Conservation (phyloP, 2,888 invertebrate species). For the Coenonympha glycerion region DNA sequence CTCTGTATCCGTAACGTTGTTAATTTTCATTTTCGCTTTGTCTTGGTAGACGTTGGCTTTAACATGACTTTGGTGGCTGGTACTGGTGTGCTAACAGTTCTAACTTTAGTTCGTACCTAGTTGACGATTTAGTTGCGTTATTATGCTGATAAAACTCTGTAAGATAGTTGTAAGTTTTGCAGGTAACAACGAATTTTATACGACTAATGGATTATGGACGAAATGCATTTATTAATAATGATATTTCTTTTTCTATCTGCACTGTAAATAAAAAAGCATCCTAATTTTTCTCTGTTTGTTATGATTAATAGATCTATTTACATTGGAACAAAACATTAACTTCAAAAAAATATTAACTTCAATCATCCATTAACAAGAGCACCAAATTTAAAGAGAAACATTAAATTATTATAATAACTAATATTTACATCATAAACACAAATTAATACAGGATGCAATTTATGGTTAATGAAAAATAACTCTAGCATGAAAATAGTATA, state of each 20-base stretch:
- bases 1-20: conserved; percentile 74
- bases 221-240: conserved; percentile 16
- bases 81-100: conserved; percentile 71
- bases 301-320: background rate
- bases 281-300: background rate
- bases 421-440: background rate
- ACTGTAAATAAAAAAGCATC: conserved; percentile 19
- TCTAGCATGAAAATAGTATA: conserved; percentile 15
- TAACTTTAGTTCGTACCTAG: conserved; percentile 56
- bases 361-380: conserved; percentile 21
- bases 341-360: conserved; percentile 8
- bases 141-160: conserved; percentile 58
- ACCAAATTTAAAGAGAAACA: background rate
- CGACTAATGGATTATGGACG: conserved; percentile 29
- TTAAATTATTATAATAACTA: background rate
- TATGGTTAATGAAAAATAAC: conserved; percentile 11
- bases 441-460: background rate
- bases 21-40: conserved; percentile 69
- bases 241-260: conserved; percentile 15
- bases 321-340: conserved; percentile 6
- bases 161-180: conserved; percentile 40
- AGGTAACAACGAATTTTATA: conserved; percentile 33
- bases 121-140: conserved; percentile 58
- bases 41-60: conserved; percentile 74
- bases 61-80: conserved; percentile 68